Percentiles rank a stretch among this genome's conserved stretches.
These are phyloP conservation scores for Rousettus leschenaultii DNA, from an alignment of 2,113 vertebrate genomes.

Conservation along the genomic window DNA sequence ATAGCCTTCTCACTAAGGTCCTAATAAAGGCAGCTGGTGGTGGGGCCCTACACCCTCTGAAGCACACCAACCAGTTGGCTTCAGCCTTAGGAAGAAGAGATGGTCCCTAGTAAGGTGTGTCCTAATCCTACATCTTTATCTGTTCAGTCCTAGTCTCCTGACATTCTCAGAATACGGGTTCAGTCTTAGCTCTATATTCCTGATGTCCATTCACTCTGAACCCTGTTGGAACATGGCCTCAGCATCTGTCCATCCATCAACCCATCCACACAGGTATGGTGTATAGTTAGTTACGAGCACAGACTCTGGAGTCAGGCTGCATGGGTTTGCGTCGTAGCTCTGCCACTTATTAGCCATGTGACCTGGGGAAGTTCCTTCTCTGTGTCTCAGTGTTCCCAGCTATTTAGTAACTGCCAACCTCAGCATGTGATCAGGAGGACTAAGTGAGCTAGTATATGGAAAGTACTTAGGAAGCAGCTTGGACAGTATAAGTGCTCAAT, in stretches of 20 bases:
- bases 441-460: background rate
- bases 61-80: background rate
- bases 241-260: background rate
- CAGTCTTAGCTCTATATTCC: background rate
- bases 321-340: background rate
- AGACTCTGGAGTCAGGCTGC: background rate
- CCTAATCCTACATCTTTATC: background rate
- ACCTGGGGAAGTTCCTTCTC: background rate
- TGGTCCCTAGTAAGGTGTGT: background rate
- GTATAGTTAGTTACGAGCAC: background rate
- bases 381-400: background rate
- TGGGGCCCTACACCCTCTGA: background rate
- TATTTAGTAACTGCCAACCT: background rate
- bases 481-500: background rate
- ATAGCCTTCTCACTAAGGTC: background rate
- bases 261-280: accelerated
- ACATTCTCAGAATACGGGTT: background rate
- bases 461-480: background rate
- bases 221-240: background rate
- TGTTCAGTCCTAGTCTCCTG: background rate
- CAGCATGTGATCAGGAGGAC: accelerated
- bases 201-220: background rate
- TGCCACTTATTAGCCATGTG: background rate
- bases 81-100: background rate
- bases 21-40: background rate